Evolutionary conservation across 2,888 invertebrate species (phyloP).

Genomic region (Rotaria magnacalcarata): DNA sequence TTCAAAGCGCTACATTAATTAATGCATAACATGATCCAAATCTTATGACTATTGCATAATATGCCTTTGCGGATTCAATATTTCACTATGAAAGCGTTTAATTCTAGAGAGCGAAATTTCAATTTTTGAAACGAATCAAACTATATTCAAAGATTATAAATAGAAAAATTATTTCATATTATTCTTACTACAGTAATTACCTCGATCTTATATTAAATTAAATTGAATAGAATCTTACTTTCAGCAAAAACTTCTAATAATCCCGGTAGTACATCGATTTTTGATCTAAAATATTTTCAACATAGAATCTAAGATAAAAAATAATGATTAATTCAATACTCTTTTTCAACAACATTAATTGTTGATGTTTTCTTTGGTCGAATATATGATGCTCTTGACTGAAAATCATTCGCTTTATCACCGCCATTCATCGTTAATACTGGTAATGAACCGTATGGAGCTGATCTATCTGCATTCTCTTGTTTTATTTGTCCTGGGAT

Average conservation of each 20-base stretch:
- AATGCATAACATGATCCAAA: no score
- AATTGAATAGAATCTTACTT: neutral
- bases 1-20: no score
- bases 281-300: neutral
- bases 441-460: neutral
- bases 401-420: neutral
- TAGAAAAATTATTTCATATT: no score
- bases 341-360: neutral
- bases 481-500: neutral
- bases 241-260: conserved; percentile 41
- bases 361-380: neutral
- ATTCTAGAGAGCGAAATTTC: no score
- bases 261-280: conserved; percentile 42
- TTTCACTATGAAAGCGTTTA: no score
- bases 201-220: no score
- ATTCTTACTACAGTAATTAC: neutral
- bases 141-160: no score
- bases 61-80: no score
- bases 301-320: no score
- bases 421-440: neutral
- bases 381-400: neutral
- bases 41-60: no score
- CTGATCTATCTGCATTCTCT: neutral
- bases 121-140: no score
- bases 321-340: neutral